Evolutionary conservation across 2,113 vertebrate genomes (phyloP).

Genomic region (Bucco capensis): DNA sequence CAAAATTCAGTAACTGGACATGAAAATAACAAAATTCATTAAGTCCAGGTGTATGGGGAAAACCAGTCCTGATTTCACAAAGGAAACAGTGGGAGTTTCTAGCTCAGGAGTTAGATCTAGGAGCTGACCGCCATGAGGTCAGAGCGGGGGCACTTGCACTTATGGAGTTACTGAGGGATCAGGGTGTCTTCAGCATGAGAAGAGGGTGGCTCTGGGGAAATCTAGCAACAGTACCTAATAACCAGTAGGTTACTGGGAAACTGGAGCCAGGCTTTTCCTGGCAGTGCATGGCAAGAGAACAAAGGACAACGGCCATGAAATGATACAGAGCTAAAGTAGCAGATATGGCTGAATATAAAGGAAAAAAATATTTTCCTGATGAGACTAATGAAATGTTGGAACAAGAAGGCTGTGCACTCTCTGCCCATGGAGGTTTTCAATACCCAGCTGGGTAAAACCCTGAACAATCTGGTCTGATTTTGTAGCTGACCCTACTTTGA

Average conservation of each 20-base stretch:
- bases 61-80: not conserved
- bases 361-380: not conserved
- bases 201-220: not conserved
- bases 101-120: not conserved
- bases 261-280: not conserved
- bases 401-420: not conserved
- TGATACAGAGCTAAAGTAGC: not conserved
- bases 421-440: not conserved
- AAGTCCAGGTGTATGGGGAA: not conserved
- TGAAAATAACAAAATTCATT: not conserved
- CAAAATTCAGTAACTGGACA: not conserved
- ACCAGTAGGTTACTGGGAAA: not conserved
- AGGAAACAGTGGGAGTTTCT: not conserved
- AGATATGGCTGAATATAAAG: not conserved
- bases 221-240: not conserved
- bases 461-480: too few relatives aligned
- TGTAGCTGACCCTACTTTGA: not conserved
- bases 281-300: not conserved
- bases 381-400: not conserved
- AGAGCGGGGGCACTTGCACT: not conserved
- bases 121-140: not conserved
- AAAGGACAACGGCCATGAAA: not conserved
- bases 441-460: too few relatives aligned
- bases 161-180: not conserved
- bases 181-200: not conserved